Evolutionary conservation across 2,888 invertebrate species (phyloP), one percentile per base, ranked within the genome.

Genomic region (Drosophila greeni): DNA sequence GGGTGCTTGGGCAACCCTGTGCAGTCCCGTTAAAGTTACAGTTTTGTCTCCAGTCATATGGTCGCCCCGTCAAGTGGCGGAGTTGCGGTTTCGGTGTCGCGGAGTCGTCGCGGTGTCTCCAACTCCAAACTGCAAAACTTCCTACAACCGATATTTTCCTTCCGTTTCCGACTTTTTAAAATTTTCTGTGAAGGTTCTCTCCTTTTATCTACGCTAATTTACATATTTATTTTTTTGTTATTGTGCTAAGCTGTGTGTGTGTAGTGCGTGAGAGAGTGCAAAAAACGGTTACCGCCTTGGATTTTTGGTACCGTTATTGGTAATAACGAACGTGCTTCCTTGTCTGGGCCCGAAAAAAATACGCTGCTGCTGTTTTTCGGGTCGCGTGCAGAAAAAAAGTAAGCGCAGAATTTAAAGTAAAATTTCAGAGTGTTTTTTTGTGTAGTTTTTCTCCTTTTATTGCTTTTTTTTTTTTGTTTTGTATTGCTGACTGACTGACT

Each of bases 361-460:
- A 18, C 16, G 12, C 40, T 29, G 29, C 53, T 53, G 58, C 57
- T 56, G 42, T 24, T 70, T 58, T 72, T 60, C 66, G 64, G 72
- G 68, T 79, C 82, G 79, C 79, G 79, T 79, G 79, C 84, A 78
- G 61, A 62, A 72, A 42, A 39, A 75, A 75, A 67, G 70, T 75
- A 76, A 76, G 80, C 66, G 76, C 76, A 83, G 84, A 84, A 79
- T 79, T 72, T 58, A 78, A 73, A 56, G 82, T 82, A 67, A 72
- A 72, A 62, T 72, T 68, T 42, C 53, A 52, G 52, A 56, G 51
- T 31, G 52, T 36, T 24, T 43, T 66, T 49, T 48, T 23, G 23
- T 53, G 18, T 66, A 37, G 51, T 51, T 66, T 48, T 61, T 55
- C 54, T 51, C 34, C 18, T 40, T 23, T 3, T 20, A 16, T 12